A percentile compares a stretch with the other conserved stretches of the same genome.
Conservation (phyloP, 2,888 invertebrate genomes). For the Microctonus hyperodae region DNA sequence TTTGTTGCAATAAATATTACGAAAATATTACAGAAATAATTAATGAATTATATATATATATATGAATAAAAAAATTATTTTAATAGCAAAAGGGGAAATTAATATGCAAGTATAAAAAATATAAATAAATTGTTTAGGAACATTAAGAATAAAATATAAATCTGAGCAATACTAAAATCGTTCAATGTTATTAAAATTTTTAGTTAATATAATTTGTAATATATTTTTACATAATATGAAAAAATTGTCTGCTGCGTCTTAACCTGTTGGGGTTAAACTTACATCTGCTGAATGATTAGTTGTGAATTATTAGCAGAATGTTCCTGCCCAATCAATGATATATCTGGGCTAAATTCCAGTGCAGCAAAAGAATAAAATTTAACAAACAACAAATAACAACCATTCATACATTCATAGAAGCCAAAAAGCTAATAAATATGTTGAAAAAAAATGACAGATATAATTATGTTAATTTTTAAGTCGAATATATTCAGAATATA, state of each 20-base stretch:
- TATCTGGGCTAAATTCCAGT: slow-evolving; percentile 56
- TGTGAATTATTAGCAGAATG: slow-evolving; percentile 44
- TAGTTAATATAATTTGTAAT: no score
- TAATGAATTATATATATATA: no score
- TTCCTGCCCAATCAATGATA: slow-evolving; percentile 55
- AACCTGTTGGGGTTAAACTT: slow-evolving; percentile 42
- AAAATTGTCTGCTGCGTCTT: background rate
- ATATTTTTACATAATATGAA: no score
- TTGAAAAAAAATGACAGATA: slow-evolving; percentile 34
- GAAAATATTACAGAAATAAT: no score
- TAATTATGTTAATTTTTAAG: slow-evolving; percentile 30
- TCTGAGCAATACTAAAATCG: background rate
- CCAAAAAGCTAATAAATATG: slow-evolving; percentile 16
- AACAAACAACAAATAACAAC: slow-evolving; percentile 41
- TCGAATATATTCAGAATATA: slow-evolving; percentile 42
- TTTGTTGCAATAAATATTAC: no score
- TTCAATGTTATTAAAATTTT: no score
- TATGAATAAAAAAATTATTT: no score
- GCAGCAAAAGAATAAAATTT: slow-evolving; percentile 49
- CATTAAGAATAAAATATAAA: no score
- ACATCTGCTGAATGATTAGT: slow-evolving; percentile 50
- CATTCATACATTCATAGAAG: slow-evolving; percentile 26
- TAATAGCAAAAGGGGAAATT: no score
- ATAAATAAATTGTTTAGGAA: no score
- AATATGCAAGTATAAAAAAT: no score